phyloP scores from a whole-genome alignment of 1,140 invertebrate genomes.

The Sweltsa coloradensis region DNA sequence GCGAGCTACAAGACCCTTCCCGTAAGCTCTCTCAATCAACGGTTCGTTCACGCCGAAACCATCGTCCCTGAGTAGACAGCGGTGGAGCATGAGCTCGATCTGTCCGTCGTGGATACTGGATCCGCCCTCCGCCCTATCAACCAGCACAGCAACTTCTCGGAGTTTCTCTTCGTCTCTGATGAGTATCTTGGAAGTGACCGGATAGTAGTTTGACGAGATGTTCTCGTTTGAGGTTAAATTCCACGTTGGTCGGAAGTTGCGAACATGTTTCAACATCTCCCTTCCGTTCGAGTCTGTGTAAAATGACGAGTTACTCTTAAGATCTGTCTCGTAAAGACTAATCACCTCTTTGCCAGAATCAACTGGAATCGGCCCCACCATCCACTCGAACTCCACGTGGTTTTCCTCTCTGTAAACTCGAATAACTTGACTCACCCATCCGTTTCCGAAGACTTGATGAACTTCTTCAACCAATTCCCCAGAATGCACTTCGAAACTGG shows the following conservation, averaged over 20 bases:
- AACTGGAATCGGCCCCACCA: conserved; percentile 56
- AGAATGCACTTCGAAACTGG: too few relatives aligned
- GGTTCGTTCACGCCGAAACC: conserved; percentile 51
- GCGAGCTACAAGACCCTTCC: conserved; percentile 42
- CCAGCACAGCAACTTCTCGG: conserved; percentile 52
- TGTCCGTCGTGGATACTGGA: conserved; percentile 61
- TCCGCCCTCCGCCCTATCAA: conserved; percentile 81
- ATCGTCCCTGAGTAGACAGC: conserved; percentile 47
- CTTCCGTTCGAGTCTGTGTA: conserved; percentile 62
- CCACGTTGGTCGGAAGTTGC: conserved; percentile 67
- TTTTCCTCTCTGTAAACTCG: conserved; percentile 38
- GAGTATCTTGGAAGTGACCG: conserved; percentile 72
- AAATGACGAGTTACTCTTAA: conserved; percentile 36
- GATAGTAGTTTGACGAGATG: conserved; percentile 85
- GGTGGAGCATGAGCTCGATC: conserved; percentile 64
- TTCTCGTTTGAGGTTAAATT: conserved; percentile 37
- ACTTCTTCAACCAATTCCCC: conserved; percentile 49
- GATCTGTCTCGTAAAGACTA: conserved; percentile 30
- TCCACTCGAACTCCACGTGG: conserved; percentile 52
- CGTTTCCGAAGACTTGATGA: conserved; percentile 40
- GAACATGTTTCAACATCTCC: conserved; percentile 45
- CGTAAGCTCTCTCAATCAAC: conserved; percentile 46
- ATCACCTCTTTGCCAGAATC: conserved; percentile 45
- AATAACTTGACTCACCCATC: conserved; percentile 49
- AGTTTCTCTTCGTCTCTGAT: conserved; percentile 41